Base-by-base conservation (phyloP, 2,888 invertebrate genomes). In the Crepidodera aurea region DNA sequence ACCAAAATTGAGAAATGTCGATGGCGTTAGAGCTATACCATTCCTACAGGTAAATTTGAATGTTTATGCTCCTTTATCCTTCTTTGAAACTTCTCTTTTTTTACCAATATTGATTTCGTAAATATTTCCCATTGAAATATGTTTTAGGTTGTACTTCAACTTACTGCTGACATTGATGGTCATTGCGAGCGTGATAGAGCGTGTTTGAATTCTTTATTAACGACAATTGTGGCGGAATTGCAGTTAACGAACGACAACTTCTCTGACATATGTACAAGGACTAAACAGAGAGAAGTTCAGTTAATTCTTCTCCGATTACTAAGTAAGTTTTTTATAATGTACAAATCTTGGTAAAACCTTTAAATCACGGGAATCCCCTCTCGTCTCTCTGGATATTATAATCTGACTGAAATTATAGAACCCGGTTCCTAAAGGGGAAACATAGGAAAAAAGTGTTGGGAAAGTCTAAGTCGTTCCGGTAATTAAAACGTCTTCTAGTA, bases 101-200 rank as follows among this genome's bases (percentile, higher is more conserved):
- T 22, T 19, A 27, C n/a, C 16, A 57, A 27, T 34, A 10, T 15
- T 18, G n/a, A n/a, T n/a, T n/a, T n/a, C 12, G 16, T 27, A 16
- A 25, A 34, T 12, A n/a, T 27, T 2, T 27, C n/a, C n/a, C n/a
- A n/a, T 16, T 42, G 44, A 18, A 32, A 10, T 2, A 4, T 0
- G 50, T 70, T 67, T n/a, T 62, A 91, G 90, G 92, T 93, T 16
- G 86, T 96, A 2, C 84, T 96, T 7, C 94, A 96, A 91, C 82
- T 96, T 54, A 93, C 94, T 0, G 89, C 91, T 6, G 96, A 96
- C 79, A 84, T 96, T 19, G 95, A 96, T 79, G 91, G 92, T 0
- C 90, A 90, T 72, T 91, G 91, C 27, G 94, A 93, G 75, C 85
- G 87, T 40, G 94, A 96, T 78, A 87, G 89, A 71, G 84, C 86